Base-by-base conservation (phyloP, 2,888 invertebrate genomes). In the Rhopalosiphum nymphaeae region DNA sequence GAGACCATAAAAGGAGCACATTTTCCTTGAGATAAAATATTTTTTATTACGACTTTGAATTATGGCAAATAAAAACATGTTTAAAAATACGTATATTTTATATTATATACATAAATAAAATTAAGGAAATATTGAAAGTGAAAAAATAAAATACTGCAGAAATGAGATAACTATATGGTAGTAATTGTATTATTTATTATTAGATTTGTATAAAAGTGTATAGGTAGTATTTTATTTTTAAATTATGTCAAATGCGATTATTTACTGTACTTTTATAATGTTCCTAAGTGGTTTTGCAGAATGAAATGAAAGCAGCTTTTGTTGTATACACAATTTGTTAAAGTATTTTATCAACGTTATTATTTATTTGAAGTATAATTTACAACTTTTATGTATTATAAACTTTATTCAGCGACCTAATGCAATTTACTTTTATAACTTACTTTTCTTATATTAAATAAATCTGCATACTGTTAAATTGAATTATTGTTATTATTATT, bases 221-320 rank as follows among this genome's bases (percentile, higher is more conserved):
- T 67, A 46, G 44, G 85, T 89, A 44, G 56, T 91, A 84, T 85
- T 91, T 91, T 91, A 91, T 91, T 86, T 91, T 57, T 57, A 86
- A 91, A n/a, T 86, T 44, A 57, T n/a, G 91, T 91, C 57, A 91
- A 91, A 91, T 46, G 46, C 91, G 85, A 86, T 86, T 91, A 91
- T 91, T 91, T 91, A 86, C 57, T 57, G 57, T 57, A 44, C 13
- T 91, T 91, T 91, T 91, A 91, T 91, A 91, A 56, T 91, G 44
- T 57, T 44, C 85, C 57, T 91, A 86, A 91, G 91, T 91, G 91
- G 85, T 91, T 86, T 91, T 57, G 57, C 44, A n/a, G 57, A 86
- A 56, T 29, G 44, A 91, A 91, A 91, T n/a, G 91, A 91, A 91
- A 91, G 85, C 91, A 86, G 91, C 91, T 91, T 91, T 91, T 91